Base-by-base conservation (phyloP, 2,888 invertebrate species). In the Melolontha melolontha region DNA sequence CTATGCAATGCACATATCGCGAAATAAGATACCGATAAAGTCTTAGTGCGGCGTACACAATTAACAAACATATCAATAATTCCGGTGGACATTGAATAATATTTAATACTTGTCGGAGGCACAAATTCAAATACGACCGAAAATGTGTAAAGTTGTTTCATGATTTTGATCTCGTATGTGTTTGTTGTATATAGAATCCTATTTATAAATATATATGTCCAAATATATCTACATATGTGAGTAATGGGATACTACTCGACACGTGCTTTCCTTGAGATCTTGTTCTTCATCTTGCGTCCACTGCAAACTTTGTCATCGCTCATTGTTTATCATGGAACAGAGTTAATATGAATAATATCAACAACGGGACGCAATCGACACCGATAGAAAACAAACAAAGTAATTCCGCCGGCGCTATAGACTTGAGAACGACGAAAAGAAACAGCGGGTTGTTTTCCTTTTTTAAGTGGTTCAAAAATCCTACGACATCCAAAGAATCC, bases 381-480 rank as follows among this genome's bases (percentile, higher is more conserved):
- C 10, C 34, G 34, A 34, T 34, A 8, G 34, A 34, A 34, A 62
- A 62, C 47, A 47, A 62, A 16, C 16, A 12, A 14, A n/a, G 14
- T n/a, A 49, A 22, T 22, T 27, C 47, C 11, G 14, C 59, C n/a
- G 59, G 59, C 34, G 47, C 34, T 8, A 34, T 34, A 34, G 34
- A 47, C 47, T 16, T 16, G 11, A 22, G 54, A 10, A 40, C 39
- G 7, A 72, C 78, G 66, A 83, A 83, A 75, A 78, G 84, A 70
- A 83, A 83, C 77, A 85, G 83, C 78, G 86, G 84, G 66, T 80
- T 86, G 72, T 87, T 88, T 78, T 89, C 91, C 66, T 85, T 92
- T 78, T 87, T 92, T 79, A 89, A 88, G 83, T 92, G 92, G 92
- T 88, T 92, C 79, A 90, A 89, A 72, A 88, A 89, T 57, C 79